Base-by-base conservation (phyloP, 2,888 invertebrate genomes). In the Microplitis manilae region DNA sequence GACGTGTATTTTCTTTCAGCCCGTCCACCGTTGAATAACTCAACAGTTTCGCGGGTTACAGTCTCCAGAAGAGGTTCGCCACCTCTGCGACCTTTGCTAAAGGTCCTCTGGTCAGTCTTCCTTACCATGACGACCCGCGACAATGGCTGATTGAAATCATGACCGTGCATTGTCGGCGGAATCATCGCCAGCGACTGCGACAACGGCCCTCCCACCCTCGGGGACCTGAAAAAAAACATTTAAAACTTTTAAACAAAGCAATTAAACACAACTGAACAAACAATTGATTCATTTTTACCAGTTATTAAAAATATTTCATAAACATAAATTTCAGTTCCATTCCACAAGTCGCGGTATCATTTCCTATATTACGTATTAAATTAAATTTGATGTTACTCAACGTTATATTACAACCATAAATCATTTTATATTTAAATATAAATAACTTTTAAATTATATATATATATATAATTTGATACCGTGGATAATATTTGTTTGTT, bases 81-180 rank as follows among this genome's bases (percentile, higher is more conserved):
- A 82, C 92, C 92, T 82, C 91, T 91, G 85, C 92, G 91, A 15
- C 91, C 90, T 79, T 93, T 92, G 80, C 93, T 93, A 84, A 93
- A 93, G 5, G 93, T 93, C 85, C 93, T 90, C 87, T 93, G 93
- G 86, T 94, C 94, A 81, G 93, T 93, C 90, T 93, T 93, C 82
- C 94, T 91, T 73, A 93, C 93, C 93, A 94, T 93, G 81, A 94
- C 93, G 83, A 94, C 93, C 87, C 93, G 90, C 83, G 93, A 93
- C 82, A 92, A 90, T 50, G 89, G 89, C 78, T 90, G 89, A 83
- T 90, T 90, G 81, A 90, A 90, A 77, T 90, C 90, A 82, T 90
- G 90, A 20, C 90, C 90, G 82, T 90, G 90, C 90, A 89, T 90
- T 80, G 89, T 90, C 38, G 89, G 90, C 75, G 90, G 89, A 75